Base-by-base conservation (phyloP, 37 sponge, comb jelly and placozoan species). In the Tethya wilhelma region DNA sequence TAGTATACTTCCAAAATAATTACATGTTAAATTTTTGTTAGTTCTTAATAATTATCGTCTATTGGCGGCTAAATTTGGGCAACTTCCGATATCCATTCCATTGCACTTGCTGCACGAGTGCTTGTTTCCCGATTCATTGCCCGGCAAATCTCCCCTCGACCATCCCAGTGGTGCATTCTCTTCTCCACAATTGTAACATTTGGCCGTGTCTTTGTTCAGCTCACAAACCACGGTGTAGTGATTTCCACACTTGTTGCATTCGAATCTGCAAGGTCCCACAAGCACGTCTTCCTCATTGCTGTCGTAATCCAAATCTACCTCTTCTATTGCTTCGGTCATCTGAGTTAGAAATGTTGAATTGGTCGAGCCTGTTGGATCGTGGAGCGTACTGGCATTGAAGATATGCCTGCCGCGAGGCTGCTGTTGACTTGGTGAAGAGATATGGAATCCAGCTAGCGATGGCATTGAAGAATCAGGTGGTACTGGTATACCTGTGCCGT, bases 221-320 rank as follows among this genome's bases (percentile, higher is more conserved):
- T 26, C 23, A 12, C 69, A 69, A 12, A 8, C 23, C 22, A 22
- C 41, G 22, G 43, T 69, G 36, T 41, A 69, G 17, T 40, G 39
- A 11, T 69, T 69, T 8, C 12, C 42, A 40, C 69, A 69, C 4
- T 36, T 26, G n/a, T n/a, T n/a, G 23, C 69, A 69, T 14, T 69
- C 69, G 38, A 69, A 69, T 69, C 69, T 38, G 69, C 69, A 41
- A 22, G n/a, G n/a, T n/a, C n/a, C n/a, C n/a, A 43, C 26, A 1
- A 34, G 26, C 4, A 42, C 2, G 4, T 69, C 69, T 22, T 69
- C 69, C 22, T 34, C 43, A 38, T 69, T 43, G n/a, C n/a, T 14
- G 23, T 69, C 69, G 42, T 69, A 69, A 40, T 69, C 69, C 12
- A 69, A n/a, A 40, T 40, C 42, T 14, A 69, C 69, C 8, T 5